Evolutionary conservation across 2,797 vertebrate species (phyloP).

Genomic region (Hemibagrus guttatus): DNA sequence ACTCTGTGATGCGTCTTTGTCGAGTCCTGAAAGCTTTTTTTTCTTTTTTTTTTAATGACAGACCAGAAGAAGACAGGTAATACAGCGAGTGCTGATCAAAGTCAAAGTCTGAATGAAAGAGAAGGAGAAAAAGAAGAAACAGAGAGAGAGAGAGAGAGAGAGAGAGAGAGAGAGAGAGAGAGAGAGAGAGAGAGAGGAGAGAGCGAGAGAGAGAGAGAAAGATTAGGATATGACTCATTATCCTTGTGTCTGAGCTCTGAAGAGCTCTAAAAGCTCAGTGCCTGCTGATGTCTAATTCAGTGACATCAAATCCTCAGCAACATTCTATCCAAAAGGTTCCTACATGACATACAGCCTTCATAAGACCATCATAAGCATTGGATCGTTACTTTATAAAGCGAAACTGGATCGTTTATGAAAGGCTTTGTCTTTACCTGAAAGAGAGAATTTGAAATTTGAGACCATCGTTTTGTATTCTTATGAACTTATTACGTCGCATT

Average conservation of each 20-base stretch:
- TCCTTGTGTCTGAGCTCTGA: neutral
- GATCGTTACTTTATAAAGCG: neutral
- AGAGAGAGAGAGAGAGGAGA: neutral
- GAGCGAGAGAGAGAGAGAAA: neutral
- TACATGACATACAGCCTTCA: neutral
- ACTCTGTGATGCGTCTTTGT: neutral
- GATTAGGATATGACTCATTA: neutral
- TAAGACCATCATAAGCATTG: neutral
- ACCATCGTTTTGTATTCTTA: neutral
- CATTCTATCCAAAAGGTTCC: neutral
- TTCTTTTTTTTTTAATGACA: neutral
- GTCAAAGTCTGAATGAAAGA: conserved; percentile 3
- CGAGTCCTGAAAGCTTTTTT: neutral
- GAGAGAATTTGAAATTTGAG: neutral
- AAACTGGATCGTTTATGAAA: neutral
- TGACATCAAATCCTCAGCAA: neutral
- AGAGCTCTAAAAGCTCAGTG: neutral
- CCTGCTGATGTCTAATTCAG: neutral
- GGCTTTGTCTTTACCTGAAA: neutral
- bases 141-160: neutral
- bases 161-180: neutral
- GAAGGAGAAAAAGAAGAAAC: neutral
- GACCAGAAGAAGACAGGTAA: neutral
- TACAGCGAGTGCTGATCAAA: conserved; percentile 7
- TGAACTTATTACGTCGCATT: neutral